Conservation (phyloP, 2,888 invertebrate genomes). For the Orgyia antiqua region DNA sequence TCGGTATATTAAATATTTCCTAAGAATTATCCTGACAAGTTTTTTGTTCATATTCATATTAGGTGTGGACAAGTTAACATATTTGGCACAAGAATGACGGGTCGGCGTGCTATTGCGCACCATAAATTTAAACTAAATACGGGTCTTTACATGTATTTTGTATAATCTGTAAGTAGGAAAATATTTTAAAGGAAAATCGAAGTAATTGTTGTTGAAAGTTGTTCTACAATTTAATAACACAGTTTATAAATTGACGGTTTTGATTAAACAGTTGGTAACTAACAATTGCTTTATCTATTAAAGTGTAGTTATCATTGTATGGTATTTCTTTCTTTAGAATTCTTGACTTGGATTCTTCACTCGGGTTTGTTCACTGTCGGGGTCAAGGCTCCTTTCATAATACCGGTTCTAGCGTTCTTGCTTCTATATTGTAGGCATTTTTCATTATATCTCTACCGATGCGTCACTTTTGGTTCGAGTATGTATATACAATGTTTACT, state of each 20-base stretch:
- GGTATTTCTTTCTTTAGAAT: no score
- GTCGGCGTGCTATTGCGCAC: conserved; percentile 33
- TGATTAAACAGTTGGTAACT: no score
- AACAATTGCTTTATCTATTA: no score
- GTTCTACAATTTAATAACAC: no score
- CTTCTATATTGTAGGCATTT: conserved; percentile 50
- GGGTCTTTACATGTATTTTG: no score
- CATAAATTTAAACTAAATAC: no score
- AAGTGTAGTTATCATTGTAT: no score
- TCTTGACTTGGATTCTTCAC: no score
- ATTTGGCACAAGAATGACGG: conserved; percentile 47
- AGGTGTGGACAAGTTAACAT: conserved; percentile 50
- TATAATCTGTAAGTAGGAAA: no score
- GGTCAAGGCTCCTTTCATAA: conserved; percentile 30
- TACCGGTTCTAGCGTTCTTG: conserved; percentile 39
- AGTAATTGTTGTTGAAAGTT: no score
- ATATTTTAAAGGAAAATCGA: no score
- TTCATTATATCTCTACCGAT: conserved; percentile 45
- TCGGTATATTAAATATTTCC: conserved; percentile 17
- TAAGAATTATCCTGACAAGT: conserved; percentile 29
- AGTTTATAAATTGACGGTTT: no score
- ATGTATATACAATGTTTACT: conserved; percentile 57
- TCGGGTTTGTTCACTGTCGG: conserved; percentile 20
- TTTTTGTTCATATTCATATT: conserved; percentile 39
- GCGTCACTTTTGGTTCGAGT: conserved; percentile 53